A percentile compares a stretch with the other conserved stretches of the same genome.
Conservation (phyloP, 1,140 invertebrate genomes). For the Belonocnema kinseyi region DNA sequence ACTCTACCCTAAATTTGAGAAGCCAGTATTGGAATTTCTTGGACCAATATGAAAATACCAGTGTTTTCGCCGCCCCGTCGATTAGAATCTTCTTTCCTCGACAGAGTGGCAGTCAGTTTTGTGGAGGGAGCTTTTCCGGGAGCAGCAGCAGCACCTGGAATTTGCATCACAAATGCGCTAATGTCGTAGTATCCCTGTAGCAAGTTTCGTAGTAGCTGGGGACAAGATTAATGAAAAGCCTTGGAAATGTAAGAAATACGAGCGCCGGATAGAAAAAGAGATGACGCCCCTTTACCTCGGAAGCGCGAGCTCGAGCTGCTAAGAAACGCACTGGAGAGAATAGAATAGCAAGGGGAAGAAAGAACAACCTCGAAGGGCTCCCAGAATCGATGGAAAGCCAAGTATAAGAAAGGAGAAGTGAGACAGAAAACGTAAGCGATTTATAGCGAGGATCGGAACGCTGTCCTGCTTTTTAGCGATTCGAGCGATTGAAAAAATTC, state of each 20-base stretch:
- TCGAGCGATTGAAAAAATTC: conserved; percentile 54
- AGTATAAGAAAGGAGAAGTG: neutral
- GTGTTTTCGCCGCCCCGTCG: neutral
- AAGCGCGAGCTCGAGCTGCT: conserved; percentile 16
- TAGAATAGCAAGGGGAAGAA: neutral
- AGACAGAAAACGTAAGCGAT: conserved; percentile 19
- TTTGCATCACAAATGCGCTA: conserved; percentile 65
- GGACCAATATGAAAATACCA: conserved; percentile 20
- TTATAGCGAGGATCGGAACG: neutral
- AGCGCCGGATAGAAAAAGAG: conserved; percentile 32
- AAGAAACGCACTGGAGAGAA: conserved; percentile 1
- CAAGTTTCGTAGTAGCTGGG: conserved; percentile 34
- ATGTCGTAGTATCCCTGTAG: conserved; percentile 40
- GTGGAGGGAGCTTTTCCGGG: neutral
- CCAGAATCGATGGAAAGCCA: conserved; percentile 30
- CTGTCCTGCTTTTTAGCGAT: conserved; percentile 44
- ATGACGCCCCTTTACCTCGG: conserved; percentile 13
- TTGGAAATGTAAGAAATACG: conserved; percentile 53
- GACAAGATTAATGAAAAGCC: conserved; percentile 62
- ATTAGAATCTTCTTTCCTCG: conserved; percentile 7
- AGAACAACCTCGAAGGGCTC: conserved; percentile 5
- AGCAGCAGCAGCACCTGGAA: conserved; percentile 33
- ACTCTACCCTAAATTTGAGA: no score
- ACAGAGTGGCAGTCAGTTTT: conserved; percentile 3
- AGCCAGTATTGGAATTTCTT: neutral